Conservation (phyloP, 1,140 invertebrate species). For the Liolophura sinensis region DNA sequence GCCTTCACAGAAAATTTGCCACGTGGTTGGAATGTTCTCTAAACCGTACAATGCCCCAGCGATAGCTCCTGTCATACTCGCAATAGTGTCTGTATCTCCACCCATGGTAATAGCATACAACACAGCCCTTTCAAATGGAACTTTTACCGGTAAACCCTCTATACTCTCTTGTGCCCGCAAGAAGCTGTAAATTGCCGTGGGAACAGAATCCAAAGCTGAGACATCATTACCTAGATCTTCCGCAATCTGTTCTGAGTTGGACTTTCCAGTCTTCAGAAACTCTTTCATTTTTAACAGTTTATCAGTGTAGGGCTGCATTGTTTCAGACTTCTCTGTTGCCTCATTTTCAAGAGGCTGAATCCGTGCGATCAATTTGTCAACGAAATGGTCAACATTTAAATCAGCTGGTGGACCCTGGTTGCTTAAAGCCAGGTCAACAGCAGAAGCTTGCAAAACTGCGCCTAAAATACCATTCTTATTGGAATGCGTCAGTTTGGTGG, state of each 20-base stretch:
- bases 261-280: too few relatives aligned
- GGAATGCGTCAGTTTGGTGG: constrained; percentile 70
- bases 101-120: constrained; percentile 73
- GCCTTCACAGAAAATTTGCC: constrained; percentile 70
- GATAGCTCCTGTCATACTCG: constrained; percentile 77
- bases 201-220: constrained; percentile 72
- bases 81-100: constrained; percentile 82
- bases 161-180: constrained; percentile 67
- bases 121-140: constrained; percentile 67
- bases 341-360: constrained; percentile 65
- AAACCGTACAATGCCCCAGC: constrained; percentile 75
- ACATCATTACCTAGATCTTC: constrained; percentile 60
- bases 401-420: constrained; percentile 8
- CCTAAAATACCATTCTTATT: constrained; percentile 70
- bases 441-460: constrained; percentile 64
- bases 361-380: constrained; percentile 64
- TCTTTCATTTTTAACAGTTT: too few relatives aligned
- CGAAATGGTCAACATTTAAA: constrained; percentile 59
- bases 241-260: not conserved
- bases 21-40: constrained; percentile 63
- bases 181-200: constrained; percentile 77
- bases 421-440: constrained; percentile 53
- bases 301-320: too few relatives aligned
- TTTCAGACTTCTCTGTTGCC: too few relatives aligned
- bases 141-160: constrained; percentile 61